Conservation (phyloP, 2,113 vertebrate species). For the Chloropsis hardwickii region DNA sequence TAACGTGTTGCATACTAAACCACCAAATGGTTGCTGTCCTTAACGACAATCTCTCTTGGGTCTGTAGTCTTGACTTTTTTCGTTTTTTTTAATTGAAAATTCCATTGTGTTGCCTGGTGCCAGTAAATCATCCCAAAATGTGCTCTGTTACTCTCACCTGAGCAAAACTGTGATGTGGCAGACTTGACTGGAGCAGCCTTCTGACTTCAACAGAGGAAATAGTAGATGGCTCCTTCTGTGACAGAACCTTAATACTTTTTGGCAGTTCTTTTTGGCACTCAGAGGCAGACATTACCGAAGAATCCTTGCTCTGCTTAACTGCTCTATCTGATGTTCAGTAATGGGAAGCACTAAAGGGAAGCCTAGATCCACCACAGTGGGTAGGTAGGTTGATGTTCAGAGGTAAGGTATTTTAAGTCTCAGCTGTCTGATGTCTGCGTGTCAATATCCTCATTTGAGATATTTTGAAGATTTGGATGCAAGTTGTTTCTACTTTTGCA, state of each 20-base stretch:
- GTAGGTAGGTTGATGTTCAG: slow-evolving; percentile 73
- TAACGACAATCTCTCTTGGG: background rate
- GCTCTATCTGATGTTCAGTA: slow-evolving; percentile 72
- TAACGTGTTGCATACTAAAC: background rate
- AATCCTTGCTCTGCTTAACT: slow-evolving; percentile 37
- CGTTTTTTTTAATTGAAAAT: background rate
- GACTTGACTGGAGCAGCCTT: background rate
- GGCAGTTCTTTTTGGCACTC: slow-evolving; percentile 24
- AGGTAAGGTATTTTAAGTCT: slow-evolving; percentile 71
- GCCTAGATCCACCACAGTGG: slow-evolving; percentile 58
- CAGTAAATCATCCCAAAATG: background rate
- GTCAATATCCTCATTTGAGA: slow-evolving; percentile 72
- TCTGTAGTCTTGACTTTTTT: background rate
- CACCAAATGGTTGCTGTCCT: background rate
- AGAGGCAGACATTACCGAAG: background rate
- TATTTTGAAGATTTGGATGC: slow-evolving; percentile 34
- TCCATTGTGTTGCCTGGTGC: background rate
- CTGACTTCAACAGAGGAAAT: background rate
- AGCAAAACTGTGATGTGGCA: background rate
- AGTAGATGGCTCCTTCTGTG: background rate
- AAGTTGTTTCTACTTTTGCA: background rate
- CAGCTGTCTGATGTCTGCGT: slow-evolving; percentile 59
- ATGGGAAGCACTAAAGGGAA: slow-evolving; percentile 53
- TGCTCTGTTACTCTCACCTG: background rate
- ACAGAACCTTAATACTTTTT: slow-evolving; percentile 5